These are phyloP conservation scores for Chironomus riparius DNA, from an alignment of 2,888 invertebrate genomes.

Conservation along the genomic window DNA sequence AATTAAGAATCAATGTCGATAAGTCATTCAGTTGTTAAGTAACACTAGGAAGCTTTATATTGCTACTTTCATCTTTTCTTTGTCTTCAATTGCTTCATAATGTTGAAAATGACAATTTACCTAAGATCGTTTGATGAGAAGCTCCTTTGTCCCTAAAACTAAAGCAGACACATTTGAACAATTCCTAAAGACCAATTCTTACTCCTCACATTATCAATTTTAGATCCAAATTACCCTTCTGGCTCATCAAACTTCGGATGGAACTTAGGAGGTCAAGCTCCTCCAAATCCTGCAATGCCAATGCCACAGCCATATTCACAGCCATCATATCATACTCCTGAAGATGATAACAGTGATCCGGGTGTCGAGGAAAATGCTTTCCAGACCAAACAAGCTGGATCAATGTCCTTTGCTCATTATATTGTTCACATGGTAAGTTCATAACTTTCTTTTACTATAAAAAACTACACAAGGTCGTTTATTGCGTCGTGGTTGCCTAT, in stretches of 20 bases:
- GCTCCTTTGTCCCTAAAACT: too few relatives aligned
- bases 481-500: background rate
- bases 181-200: too few relatives aligned
- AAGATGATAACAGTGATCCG: background rate
- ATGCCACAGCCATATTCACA: background rate
- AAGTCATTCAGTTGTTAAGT: too few relatives aligned
- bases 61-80: too few relatives aligned
- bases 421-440: conserved; percentile 12
- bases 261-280: conserved; percentile 2
- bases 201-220: background rate
- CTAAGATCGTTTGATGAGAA: too few relatives aligned
- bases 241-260: conserved; percentile 14
- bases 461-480: background rate
- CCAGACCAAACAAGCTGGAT: background rate
- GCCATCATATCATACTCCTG: background rate
- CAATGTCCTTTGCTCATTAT: conserved; percentile 9
- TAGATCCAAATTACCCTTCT: background rate
- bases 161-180: too few relatives aligned
- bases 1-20: too few relatives aligned
- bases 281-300: conserved; percentile 2
- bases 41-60: too few relatives aligned
- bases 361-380: background rate
- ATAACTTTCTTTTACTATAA: background rate
- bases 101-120: too few relatives aligned
- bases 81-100: too few relatives aligned